phyloP scores from a whole-genome alignment of 2,113 vertebrate species.

The Apaloderma vittatum region DNA sequence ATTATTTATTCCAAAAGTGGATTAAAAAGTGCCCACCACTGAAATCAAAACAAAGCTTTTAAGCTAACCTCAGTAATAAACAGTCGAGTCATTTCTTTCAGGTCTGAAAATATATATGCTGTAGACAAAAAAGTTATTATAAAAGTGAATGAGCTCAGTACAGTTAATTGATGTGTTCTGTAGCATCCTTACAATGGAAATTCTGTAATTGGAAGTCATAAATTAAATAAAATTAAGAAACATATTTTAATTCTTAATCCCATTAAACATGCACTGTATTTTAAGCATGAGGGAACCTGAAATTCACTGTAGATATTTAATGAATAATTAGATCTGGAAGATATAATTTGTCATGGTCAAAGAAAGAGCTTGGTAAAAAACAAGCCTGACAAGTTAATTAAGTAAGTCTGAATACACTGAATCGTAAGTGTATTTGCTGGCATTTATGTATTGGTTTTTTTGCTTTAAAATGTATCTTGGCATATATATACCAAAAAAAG shows the following conservation, averaged over 20 bases:
- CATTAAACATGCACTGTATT: not conserved
- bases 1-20: not conserved
- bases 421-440: not conserved
- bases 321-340: slow-evolving; percentile 40
- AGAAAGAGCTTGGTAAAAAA: slow-evolving; percentile 16
- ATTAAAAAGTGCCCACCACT: not conserved
- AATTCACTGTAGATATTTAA: slow-evolving; percentile 41
- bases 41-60: slow-evolving; percentile 25
- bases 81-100: not conserved
- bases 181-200: not conserved
- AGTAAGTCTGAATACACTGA: slow-evolving; percentile 1
- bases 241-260: slow-evolving; percentile 18
- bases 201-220: not conserved
- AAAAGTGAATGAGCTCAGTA: not conserved
- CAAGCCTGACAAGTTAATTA: slow-evolving; percentile 35
- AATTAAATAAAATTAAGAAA: slow-evolving; percentile 41
- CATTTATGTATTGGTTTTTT: not conserved
- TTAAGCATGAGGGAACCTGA: slow-evolving; percentile 21
- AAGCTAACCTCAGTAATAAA: not conserved
- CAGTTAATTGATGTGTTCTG: slow-evolving; percentile 17
- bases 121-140: not conserved
- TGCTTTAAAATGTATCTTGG: not conserved
- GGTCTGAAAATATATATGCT: not conserved
- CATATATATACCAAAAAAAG: not conserved
- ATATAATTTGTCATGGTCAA: slow-evolving; percentile 30